phyloP scores from a whole-genome alignment of 2,888 invertebrate genomes.

The Calameuta pallipes region DNA sequence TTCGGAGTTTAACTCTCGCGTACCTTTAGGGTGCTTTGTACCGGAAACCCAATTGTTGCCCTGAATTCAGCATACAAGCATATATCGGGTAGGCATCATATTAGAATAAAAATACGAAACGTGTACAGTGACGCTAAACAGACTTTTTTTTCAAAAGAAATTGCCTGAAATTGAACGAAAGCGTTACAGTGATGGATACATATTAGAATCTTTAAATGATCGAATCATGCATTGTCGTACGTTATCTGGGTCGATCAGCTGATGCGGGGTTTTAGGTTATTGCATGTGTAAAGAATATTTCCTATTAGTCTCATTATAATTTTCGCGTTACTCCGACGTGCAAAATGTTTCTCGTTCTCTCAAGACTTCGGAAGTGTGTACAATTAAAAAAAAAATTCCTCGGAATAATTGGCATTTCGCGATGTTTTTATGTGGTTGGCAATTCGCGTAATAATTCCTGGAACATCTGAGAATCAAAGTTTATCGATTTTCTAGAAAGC shows the following conservation, averaged over 20 bases:
- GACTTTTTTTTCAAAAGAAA: neutral
- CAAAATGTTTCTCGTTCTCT: neutral
- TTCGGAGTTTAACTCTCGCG: neutral
- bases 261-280: neutral
- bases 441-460: neutral
- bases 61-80: neutral
- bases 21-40: neutral
- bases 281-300: neutral
- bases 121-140: neutral
- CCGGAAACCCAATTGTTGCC: neutral
- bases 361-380: neutral
- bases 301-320: neutral
- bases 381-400: neutral
- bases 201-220: neutral
- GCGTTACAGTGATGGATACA: neutral
- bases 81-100: neutral
- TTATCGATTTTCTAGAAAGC: neutral
- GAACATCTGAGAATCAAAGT: neutral
- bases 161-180: neutral
- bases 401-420: neutral
- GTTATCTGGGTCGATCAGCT: neutral
- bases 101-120: neutral
- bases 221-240: neutral
- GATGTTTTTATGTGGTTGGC: neutral
- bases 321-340: neutral